Evolutionary conservation across 2,888 invertebrate genomes (phyloP).

Genomic region (Pachymerium ferrugineum): DNA sequence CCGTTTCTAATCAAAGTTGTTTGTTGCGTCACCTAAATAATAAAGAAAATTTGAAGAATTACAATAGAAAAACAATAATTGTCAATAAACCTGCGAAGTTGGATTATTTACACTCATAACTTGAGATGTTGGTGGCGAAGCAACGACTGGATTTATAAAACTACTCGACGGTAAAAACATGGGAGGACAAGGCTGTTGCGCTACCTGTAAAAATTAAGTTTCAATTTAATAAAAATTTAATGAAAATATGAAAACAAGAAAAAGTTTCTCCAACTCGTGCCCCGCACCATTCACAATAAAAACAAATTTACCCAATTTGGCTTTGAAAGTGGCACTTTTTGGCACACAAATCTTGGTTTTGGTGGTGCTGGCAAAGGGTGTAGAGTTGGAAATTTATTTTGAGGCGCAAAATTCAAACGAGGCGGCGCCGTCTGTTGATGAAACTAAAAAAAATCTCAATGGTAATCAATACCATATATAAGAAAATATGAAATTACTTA

Average conservation of each 20-base stretch:
- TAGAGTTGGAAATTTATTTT: not conserved
- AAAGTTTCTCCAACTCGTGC: not conserved
- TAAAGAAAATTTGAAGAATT: not conserved
- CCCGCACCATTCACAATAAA: no score
- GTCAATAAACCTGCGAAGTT: no score
- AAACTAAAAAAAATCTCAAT: no score
- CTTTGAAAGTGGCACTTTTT: not conserved
- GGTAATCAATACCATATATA: no score
- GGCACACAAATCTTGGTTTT: not conserved
- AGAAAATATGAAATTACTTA: no score
- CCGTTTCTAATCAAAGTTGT: not conserved
- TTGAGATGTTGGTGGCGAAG: not conserved
- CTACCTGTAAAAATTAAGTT: not conserved
- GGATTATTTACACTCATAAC: not conserved
- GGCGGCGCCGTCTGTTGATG: no score
- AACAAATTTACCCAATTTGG: constrained; percentile 1
- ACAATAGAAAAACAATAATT: no score
- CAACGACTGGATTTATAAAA: not conserved
- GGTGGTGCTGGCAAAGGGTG: not conserved
- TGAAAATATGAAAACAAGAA: not conserved
- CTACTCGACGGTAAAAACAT: no score
- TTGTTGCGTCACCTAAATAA: not conserved
- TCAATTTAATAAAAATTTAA: not conserved
- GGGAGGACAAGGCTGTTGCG: not conserved
- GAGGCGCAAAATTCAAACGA: not conserved